phyloP scores from a whole-genome alignment of 2,113 vertebrate species.

The Penelope pileata region DNA sequence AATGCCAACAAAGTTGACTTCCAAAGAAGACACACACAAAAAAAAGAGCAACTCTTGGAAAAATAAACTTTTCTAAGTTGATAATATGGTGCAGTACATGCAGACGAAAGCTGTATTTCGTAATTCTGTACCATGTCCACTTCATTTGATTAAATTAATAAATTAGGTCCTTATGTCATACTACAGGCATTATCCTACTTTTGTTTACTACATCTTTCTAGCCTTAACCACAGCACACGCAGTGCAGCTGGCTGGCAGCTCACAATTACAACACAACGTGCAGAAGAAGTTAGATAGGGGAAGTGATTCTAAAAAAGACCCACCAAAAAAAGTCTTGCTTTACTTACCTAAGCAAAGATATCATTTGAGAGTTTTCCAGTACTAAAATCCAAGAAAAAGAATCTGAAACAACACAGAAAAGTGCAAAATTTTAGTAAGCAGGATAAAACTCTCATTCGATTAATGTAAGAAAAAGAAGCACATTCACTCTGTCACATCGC shows the following conservation, averaged over 20 bases:
- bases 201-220: slow-evolving; percentile 47
- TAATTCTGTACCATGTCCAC: background rate
- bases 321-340: background rate
- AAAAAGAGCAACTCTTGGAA: background rate
- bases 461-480: background rate
- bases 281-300: slow-evolving; percentile 24
- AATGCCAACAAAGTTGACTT: background rate
- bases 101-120: slow-evolving; percentile 6
- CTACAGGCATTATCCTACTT: background rate
- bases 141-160: slow-evolving; percentile 37
- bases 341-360: slow-evolving; percentile 63
- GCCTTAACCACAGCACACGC: slow-evolving; percentile 30
- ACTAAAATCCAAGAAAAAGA: slow-evolving; percentile 45
- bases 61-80: background rate
- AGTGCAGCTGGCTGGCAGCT: slow-evolving; percentile 50
- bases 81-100: background rate
- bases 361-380: slow-evolving; percentile 40
- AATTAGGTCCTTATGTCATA: slow-evolving; percentile 17
- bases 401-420: background rate
- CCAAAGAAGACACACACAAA: background rate
- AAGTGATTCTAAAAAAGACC: slow-evolving; percentile 7
- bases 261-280: background rate
- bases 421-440: background rate
- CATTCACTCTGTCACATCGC: background rate
- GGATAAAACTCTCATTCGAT: background rate